Evolutionary conservation across 2,797 vertebrate genomes (phyloP).

Genomic region (Nannoperca australis): DNA sequence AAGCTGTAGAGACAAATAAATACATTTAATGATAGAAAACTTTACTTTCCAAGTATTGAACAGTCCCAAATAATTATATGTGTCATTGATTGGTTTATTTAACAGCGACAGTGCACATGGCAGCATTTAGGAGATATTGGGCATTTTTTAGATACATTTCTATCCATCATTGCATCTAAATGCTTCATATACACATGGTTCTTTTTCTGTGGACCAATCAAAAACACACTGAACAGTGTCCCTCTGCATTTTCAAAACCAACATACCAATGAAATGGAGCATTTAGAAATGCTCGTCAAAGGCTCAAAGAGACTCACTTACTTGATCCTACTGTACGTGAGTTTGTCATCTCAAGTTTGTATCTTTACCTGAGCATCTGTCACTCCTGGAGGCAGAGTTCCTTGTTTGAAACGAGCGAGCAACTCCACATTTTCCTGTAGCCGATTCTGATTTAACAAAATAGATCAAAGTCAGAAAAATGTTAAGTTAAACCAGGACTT

Average conservation of each 20-base stretch:
- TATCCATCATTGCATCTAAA: neutral
- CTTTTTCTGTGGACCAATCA: slow-evolving; percentile 5
- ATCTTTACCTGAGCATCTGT: slow-evolving; percentile 90
- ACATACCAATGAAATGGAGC: neutral
- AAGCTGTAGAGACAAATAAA: slow-evolving; percentile 84
- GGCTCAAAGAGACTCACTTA: neutral
- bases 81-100: neutral
- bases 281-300: neutral
- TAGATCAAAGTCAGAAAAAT: slow-evolving; percentile 1
- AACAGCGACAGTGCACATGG: neutral
- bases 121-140: neutral
- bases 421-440: slow-evolving; percentile 90
- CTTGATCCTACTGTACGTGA: neutral
- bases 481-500: neutral
- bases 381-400: slow-evolving; percentile 86
- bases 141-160: neutral
- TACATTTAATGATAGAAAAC: neutral
- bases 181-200: slow-evolving; percentile 24
- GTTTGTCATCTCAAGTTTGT: neutral
- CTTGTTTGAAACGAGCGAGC: slow-evolving; percentile 87
- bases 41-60: neutral
- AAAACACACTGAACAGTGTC: slow-evolving; percentile 14
- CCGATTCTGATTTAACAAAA: slow-evolving; percentile 79
- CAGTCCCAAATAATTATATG: neutral
- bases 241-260: slow-evolving; percentile 26